Evolutionary conservation across 1,140 invertebrate species (phyloP), one percentile per base, ranked within the genome.

Genomic region (Orchestia grillus): DNA sequence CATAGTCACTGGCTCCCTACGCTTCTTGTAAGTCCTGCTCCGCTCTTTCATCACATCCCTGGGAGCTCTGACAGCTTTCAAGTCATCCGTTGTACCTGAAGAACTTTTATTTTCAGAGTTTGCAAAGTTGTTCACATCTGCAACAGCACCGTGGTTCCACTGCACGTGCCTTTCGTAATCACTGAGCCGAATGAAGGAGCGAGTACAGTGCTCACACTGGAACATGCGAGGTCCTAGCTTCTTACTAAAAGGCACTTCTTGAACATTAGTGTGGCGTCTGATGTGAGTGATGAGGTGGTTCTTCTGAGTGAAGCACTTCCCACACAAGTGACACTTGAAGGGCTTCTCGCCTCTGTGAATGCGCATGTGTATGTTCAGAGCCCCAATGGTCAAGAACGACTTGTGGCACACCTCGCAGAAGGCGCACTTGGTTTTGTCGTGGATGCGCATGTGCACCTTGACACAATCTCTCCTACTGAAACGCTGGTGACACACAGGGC

Each of bases 321-420:
- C 96, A 96, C 96, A 97, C 16, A 97, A 95, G 87, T 97, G 96
- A 96, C 96, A 97, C 88, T 97, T 97, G 87, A 97, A 97, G n/a
- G 96, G 96, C 47, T 97, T 97, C 94, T 97, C 96, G n/a, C 96
- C 96, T 42, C 96, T 95, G 57, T 97, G 96, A 87, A 97, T 97
- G 44, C 96, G 96, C 57, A 97, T 96, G 91, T 97, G 96, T 88
- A 97, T 97, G 87, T 97, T 97, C 15, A 97, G 91, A 45, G 96
- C 96, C 19, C 96, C 96, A 43, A 97, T 96, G 6, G 96, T 97
- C 53, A 97, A 90, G 53, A 97, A 97, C 42, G 96, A 96, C 53
- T 97, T 97, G 95, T 97, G 96, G 95, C 96, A 97, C 44, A 97
- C 96, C 44, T 97, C 96, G 95, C 96, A 97, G 88, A 96, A 97